phyloP scores from a whole-genome alignment of 2,797 vertebrate species.

The Rhadinocentrus ornatus region DNA sequence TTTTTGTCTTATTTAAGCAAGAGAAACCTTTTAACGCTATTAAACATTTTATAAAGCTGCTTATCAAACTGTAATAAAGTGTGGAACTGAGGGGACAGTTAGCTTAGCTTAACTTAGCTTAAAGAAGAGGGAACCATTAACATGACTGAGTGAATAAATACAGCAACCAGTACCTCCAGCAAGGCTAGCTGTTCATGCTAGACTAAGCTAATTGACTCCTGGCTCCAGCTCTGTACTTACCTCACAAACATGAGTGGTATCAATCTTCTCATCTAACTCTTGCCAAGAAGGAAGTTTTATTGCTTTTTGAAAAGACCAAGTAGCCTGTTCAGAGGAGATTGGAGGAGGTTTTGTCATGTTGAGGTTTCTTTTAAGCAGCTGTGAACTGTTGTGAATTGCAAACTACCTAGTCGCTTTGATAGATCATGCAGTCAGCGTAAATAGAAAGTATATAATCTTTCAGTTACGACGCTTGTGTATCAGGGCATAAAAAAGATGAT shows the following conservation, averaged over 20 bases:
- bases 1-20: constrained; percentile 8
- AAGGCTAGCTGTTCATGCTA: constrained; percentile 1
- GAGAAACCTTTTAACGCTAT: not conserved
- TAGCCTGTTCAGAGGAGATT: not conserved
- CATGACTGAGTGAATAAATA: not conserved
- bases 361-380: not conserved
- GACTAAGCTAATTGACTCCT: not conserved
- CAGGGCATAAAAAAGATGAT: not conserved
- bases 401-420: too few relatives aligned
- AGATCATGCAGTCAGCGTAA: not conserved
- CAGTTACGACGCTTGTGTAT: not conserved
- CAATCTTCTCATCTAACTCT: not conserved
- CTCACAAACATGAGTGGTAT: not conserved
- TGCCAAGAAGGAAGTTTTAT: not conserved
- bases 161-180: not conserved
- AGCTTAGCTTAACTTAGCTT: not conserved
- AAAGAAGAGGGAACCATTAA: not conserved
- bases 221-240: not conserved
- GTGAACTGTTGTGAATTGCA: not conserved
- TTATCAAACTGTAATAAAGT: not conserved
- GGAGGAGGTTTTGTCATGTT: not conserved
- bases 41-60: not conserved
- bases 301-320: not conserved
- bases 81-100: not conserved
- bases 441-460: not conserved